These are phyloP conservation scores for Drosophila vallismaia DNA, from an alignment of 2,888 invertebrate genomes.

Conservation along the genomic window DNA sequence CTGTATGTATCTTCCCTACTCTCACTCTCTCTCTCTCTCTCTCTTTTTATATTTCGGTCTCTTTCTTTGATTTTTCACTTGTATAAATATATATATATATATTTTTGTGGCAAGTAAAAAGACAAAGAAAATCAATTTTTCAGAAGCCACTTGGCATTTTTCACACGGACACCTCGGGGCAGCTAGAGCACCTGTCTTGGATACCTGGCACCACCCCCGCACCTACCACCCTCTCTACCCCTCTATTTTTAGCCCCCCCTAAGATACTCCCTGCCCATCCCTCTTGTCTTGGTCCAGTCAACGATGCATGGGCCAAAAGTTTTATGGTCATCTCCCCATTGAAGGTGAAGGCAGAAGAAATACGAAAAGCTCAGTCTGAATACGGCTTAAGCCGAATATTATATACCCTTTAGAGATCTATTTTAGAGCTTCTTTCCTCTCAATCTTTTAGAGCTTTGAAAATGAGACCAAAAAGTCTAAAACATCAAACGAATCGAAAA, in stretches of 20 bases:
- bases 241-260: neutral
- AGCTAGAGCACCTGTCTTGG: constrained; percentile 5
- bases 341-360: constrained; percentile 22
- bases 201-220: neutral
- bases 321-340: constrained; percentile 50
- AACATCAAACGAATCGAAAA: no score
- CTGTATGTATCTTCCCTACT: constrained; percentile 30
- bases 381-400: neutral
- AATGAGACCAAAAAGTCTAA: no score
- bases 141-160: constrained; percentile 32
- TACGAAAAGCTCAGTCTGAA: neutral
- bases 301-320: constrained; percentile 43
- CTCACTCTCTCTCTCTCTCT: neutral
- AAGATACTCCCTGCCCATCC: neutral
- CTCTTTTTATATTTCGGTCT: constrained; percentile 6
- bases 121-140: constrained; percentile 42
- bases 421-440: no score
- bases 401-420: neutral
- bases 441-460: no score
- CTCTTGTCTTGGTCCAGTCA: constrained; percentile 32
- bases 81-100: neutral
- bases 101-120: neutral
- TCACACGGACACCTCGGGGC: constrained; percentile 47
- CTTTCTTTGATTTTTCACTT: neutral
- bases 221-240: neutral